Conservation (phyloP, 2,888 invertebrate species). For the Masnerella sp. region DNA sequence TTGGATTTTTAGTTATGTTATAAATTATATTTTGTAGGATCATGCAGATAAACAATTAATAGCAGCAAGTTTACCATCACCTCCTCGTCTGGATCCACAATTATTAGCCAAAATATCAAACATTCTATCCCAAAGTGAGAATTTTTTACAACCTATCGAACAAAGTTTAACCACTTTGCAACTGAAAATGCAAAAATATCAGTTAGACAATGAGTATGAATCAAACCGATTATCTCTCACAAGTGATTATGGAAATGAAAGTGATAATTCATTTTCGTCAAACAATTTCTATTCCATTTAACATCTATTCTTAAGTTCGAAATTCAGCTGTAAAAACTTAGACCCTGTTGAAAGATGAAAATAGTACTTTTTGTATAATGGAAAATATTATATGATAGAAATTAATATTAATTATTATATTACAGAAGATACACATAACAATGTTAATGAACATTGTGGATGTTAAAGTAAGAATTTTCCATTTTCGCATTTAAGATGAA, state of each 20-base stretch:
- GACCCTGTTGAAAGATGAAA: too few species aligned
- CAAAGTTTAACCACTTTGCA: constrained; percentile 44
- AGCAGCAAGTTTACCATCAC: constrained; percentile 43
- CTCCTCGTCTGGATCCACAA: constrained; percentile 49
- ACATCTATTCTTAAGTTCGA: constrained; percentile 4
- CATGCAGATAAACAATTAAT: constrained; percentile 7
- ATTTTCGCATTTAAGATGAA: too few species aligned
- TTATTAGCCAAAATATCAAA: constrained; percentile 46
- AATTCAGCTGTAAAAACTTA: constrained; percentile 33
- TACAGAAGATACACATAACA: too few species aligned
- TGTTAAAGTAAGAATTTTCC: too few species aligned
- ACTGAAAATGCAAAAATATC: constrained; percentile 44
- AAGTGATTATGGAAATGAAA: constrained; percentile 40
- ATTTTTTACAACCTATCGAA: constrained; percentile 50
- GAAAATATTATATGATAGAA: too few species aligned
- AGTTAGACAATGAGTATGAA: constrained; percentile 28
- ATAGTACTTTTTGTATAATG: too few species aligned
- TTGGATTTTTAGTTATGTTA: too few species aligned
- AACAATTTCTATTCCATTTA: constrained; percentile 45
- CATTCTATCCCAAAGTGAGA: constrained; percentile 45
- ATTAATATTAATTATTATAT: too few species aligned
- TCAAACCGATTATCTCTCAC: constrained; percentile 31
- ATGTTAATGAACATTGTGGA: too few species aligned
- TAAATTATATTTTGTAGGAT: constrained; percentile 12
- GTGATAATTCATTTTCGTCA: constrained; percentile 37